Evolutionary conservation across 2,888 invertebrate species (phyloP).

Genomic region (Callimorpha dominula): DNA sequence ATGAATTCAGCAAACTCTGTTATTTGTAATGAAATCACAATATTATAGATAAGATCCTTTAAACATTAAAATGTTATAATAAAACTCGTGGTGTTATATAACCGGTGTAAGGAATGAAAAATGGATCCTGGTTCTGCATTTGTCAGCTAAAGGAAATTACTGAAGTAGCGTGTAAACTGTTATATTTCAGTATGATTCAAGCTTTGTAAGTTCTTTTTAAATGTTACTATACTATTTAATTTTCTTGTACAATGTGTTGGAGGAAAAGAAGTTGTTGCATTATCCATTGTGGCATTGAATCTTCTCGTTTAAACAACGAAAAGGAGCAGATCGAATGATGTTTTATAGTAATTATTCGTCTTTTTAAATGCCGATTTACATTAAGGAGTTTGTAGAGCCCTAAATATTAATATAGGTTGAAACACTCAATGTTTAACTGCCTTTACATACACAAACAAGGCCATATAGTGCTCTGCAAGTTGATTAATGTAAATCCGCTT

Average conservation of each 20-base stretch:
- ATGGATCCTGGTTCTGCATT: background rate
- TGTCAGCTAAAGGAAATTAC: background rate
- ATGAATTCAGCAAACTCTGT: slow-evolving; percentile 26
- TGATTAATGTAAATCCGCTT: no score
- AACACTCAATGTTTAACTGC: no score
- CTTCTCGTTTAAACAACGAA: no score
- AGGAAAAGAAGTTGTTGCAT: background rate
- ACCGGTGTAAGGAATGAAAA: background rate
- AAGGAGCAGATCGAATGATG: no score
- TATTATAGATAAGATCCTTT: background rate
- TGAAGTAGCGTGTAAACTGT: background rate
- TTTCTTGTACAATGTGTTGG: background rate
- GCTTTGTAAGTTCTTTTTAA: background rate
- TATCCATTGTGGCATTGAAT: background rate
- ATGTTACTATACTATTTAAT: background rate
- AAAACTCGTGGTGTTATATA: background rate
- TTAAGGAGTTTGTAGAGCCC: no score
- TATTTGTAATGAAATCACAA: slow-evolving; percentile 18
- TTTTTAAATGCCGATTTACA: no score
- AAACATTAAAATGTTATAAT: background rate
- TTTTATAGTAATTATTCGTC: no score
- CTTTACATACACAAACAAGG: no score
- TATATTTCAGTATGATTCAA: background rate
- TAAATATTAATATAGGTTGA: no score
- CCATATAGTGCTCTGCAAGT: no score